Evolutionary conservation across 1,140 invertebrate species (phyloP).

Genomic region (Holotrichia oblita): DNA sequence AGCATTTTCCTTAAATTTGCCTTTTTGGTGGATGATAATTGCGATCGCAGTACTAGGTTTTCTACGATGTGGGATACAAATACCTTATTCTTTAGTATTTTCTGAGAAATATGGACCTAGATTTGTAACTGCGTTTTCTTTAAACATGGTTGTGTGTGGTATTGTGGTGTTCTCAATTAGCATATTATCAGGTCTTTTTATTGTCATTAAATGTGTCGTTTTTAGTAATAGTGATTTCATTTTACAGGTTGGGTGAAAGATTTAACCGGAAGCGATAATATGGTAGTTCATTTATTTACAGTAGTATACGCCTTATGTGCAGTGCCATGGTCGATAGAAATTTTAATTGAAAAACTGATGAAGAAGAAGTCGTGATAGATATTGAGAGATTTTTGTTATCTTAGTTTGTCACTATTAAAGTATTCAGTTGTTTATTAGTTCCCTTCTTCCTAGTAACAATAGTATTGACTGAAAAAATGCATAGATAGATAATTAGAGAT

Average conservation of each 20-base stretch:
- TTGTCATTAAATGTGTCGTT: not conserved
- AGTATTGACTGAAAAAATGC: no score
- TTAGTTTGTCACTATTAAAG: no score
- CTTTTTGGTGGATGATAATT: conserved; percentile 30
- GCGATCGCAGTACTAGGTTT: conserved; percentile 2
- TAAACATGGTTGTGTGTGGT: conserved; percentile 42
- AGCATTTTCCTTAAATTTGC: conserved; percentile 20
- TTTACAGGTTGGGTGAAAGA: conserved; percentile 45
- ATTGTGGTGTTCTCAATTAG: conserved; percentile 4
- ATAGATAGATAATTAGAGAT: no score
- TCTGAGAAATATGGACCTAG: conserved; percentile 36
- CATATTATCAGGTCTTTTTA: conserved; percentile 33
- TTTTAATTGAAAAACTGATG: conserved; percentile 44
- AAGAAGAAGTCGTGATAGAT: not conserved
- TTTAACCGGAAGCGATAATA: conserved; percentile 51
- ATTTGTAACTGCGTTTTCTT: conserved; percentile 39
- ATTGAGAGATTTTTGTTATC: no score
- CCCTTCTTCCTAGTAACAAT: no score
- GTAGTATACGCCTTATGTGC: conserved; percentile 49
- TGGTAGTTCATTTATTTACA: conserved; percentile 55
- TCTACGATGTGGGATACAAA: conserved; percentile 39
- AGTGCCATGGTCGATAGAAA: conserved; percentile 52
- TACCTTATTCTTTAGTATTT: conserved; percentile 38
- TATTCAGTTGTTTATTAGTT: no score
- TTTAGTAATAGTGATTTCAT: not conserved